These are phyloP conservation scores for Pampusana beccarii DNA, from an alignment of 2,113 vertebrate species.

Conservation along the genomic window DNA sequence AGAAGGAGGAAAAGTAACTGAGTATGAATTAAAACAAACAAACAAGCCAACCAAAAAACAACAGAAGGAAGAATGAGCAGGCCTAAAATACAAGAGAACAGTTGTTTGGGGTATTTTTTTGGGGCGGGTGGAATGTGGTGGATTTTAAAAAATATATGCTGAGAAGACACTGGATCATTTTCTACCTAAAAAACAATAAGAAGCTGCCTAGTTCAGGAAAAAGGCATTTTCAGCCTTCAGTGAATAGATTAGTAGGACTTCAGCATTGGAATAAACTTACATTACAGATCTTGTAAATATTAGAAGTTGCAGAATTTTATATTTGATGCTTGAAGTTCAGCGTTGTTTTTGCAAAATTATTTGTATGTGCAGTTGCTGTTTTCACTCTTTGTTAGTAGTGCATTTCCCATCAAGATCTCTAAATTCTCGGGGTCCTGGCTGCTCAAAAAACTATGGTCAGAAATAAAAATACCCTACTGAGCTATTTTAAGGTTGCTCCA, in stretches of 20 bases:
- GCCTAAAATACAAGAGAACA: neutral
- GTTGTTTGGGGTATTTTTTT: neutral
- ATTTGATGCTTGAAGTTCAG: neutral
- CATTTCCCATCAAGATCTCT: neutral
- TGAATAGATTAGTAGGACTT: neutral
- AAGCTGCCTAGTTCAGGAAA: neutral
- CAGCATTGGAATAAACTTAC: neutral
- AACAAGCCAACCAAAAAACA: too few species aligned
- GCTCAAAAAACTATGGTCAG: neutral
- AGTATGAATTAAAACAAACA: neutral
- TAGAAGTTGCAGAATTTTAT: neutral
- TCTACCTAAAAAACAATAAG: neutral
- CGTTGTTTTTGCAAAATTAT: neutral
- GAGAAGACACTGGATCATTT: neutral
- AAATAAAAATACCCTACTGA: neutral
- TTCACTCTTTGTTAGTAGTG: neutral
- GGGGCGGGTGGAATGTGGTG: neutral
- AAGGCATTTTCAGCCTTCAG: neutral
- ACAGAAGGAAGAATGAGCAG: neutral
- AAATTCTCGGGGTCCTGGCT: rapidly evolving
- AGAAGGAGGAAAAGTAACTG: neutral
- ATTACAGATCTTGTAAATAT: neutral
- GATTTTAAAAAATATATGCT: neutral
- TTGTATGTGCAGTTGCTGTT: neutral
- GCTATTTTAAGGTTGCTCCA: neutral